Percentiles rank a stretch among this genome's conserved stretches.
These are phyloP conservation scores for Drosophila bocki DNA, from an alignment of 1,140 invertebrate species.

Conservation along the genomic window DNA sequence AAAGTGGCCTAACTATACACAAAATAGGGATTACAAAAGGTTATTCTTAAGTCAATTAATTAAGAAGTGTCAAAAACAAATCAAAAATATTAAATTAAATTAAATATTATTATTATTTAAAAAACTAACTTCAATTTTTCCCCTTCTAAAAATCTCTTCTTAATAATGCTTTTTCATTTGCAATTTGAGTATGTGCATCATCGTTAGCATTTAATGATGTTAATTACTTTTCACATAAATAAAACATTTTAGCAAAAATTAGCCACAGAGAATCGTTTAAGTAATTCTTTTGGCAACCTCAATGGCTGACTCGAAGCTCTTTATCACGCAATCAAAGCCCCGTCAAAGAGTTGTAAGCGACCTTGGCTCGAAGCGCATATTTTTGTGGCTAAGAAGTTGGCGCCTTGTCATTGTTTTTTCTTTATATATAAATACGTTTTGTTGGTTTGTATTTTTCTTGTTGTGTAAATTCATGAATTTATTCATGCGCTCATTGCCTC, in stretches of 20 bases:
- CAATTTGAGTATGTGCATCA: background rate
- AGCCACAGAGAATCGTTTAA: slow-evolving; percentile 3
- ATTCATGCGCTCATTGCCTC: slow-evolving; percentile 82
- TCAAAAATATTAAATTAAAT: no score
- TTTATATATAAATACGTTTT: slow-evolving; percentile 20
- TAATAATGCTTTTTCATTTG: background rate
- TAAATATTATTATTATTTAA: no score
- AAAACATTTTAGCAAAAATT: slow-evolving; percentile 25
- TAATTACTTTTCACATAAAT: slow-evolving; percentile 39
- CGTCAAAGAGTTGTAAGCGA: slow-evolving; percentile 56
- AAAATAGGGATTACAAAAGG: no score
- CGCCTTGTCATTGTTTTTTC: slow-evolving; percentile 56
- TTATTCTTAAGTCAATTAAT: no score
- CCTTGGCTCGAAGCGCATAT: slow-evolving; percentile 53
- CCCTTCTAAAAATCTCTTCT: no score
- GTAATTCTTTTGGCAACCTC: slow-evolving; percentile 26
- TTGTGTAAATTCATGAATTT: slow-evolving; percentile 73
- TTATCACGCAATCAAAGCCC: slow-evolving; percentile 41
- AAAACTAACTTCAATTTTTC: no score
- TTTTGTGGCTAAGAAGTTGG: slow-evolving; percentile 66
- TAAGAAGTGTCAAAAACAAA: no score
- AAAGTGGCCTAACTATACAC: no score
- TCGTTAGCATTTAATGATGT: slow-evolving; percentile 33
- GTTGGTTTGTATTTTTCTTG: slow-evolving; percentile 16
- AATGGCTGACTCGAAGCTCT: slow-evolving; percentile 15